phyloP scores from a whole-genome alignment of 2,113 vertebrate species.

The Quiscalus mexicanus region DNA sequence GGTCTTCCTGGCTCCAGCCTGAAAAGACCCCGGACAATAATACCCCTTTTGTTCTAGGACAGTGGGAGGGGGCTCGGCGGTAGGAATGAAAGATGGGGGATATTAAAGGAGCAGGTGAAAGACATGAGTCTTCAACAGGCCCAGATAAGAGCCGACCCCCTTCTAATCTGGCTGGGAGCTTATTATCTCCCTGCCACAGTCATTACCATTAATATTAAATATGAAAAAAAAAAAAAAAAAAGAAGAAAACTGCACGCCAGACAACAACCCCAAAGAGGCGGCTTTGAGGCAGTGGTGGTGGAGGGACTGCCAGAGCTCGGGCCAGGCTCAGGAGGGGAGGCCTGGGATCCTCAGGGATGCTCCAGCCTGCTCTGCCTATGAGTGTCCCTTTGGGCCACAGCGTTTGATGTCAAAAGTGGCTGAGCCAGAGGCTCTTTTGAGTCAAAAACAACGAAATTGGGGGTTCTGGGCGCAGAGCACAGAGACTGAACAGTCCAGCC shows the following conservation, averaged over 20 bases:
- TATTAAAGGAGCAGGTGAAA: conserved; percentile 87
- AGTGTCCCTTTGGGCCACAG: neutral
- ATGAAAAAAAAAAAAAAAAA: neutral
- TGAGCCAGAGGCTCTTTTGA: neutral
- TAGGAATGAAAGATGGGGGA: conserved; percentile 79
- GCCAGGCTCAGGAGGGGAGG: neutral
- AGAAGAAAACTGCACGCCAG: conserved; percentile 46
- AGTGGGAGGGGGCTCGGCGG: conserved; percentile 78
- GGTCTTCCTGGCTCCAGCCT: conserved; percentile 79
- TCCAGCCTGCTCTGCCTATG: neutral
- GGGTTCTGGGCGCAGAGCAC: rapidly evolving
- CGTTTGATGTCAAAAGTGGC: neutral
- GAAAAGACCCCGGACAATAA: conserved; percentile 83
- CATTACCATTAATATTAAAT: conserved; percentile 87
- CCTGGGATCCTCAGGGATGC: neutral
- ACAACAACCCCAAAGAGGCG: conserved; percentile 67
- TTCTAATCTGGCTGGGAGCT: conserved; percentile 82
- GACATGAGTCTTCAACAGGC: conserved; percentile 79
- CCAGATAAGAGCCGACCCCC: conserved; percentile 82
- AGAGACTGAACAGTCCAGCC: neutral
- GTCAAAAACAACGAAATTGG: neutral
- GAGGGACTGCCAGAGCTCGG: neutral
- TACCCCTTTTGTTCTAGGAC: conserved; percentile 83
- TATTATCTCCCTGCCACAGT: conserved; percentile 85
- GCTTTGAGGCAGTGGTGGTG: neutral